These are phyloP conservation scores for Halcyon badia DNA, from an alignment of 2,797 vertebrate species.

Conservation along the genomic window DNA sequence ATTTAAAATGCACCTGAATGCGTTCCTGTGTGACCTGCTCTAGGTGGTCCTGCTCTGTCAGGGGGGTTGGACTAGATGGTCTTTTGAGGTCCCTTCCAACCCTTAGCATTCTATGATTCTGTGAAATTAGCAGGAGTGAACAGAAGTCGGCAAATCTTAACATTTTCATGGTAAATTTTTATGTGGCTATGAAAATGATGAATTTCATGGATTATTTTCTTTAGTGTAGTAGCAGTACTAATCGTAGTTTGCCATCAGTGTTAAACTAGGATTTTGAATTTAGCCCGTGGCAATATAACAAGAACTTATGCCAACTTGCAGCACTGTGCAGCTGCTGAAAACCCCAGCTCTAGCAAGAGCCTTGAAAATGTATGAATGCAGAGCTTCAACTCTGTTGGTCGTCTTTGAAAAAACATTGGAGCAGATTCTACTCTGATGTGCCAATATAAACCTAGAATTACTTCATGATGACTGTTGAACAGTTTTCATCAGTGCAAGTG, in stretches of 20 bases:
- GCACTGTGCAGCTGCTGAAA: conserved; percentile 26
- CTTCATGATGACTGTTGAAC: background rate
- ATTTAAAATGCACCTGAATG: too few relatives aligned
- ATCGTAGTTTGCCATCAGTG: background rate
- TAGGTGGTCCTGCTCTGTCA: too few relatives aligned
- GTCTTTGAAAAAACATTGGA: background rate
- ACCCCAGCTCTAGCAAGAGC: background rate
- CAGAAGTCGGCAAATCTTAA: background rate
- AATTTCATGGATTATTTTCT: background rate
- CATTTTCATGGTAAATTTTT: background rate
- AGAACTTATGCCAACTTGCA: conserved; percentile 41
- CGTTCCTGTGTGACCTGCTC: too few relatives aligned
- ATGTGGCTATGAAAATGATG: background rate
- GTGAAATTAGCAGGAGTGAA: background rate
- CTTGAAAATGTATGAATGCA: conserved; percentile 9
- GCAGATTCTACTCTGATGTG: background rate
- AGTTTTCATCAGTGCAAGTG: background rate
- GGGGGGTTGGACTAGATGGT: too few relatives aligned
- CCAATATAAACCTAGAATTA: background rate
- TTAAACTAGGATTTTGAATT: conserved; percentile 45
- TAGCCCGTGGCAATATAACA: background rate
- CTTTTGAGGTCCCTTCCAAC: too few relatives aligned
- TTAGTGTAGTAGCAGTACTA: background rate
- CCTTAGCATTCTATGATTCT: too few relatives aligned
- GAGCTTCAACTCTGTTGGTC: background rate